Evolutionary conservation across 2,797 vertebrate genomes (phyloP).

Genomic region (Epinephelus awoara): DNA sequence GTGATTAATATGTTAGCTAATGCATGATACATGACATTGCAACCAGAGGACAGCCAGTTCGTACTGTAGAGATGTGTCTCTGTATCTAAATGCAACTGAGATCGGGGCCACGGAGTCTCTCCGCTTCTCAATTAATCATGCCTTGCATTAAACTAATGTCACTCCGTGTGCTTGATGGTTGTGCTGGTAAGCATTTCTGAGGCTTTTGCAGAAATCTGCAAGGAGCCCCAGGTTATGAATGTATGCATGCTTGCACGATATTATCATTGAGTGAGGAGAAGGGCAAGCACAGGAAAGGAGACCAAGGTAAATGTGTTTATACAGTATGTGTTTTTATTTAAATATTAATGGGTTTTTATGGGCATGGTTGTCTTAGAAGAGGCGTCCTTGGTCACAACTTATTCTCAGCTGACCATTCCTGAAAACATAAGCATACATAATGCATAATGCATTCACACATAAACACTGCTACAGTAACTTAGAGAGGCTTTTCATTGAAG

Average conservation of each 20-base stretch:
- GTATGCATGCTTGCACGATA: conserved; percentile 41
- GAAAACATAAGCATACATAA: background rate
- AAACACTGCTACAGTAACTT: background rate
- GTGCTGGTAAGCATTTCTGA: conserved; percentile 64
- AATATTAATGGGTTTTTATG: conserved; percentile 5
- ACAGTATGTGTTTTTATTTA: background rate
- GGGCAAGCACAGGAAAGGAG: conserved; percentile 2
- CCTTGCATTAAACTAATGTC: conserved; percentile 72
- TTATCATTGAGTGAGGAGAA: conserved; percentile 38
- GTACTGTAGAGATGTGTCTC: conserved; percentile 39
- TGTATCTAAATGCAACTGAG: conserved; percentile 50
- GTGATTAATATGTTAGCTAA: conserved; percentile 79
- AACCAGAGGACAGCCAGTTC: conserved; percentile 56
- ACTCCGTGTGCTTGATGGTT: conserved; percentile 52
- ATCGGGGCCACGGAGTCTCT: conserved; percentile 49
- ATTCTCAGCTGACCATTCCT: background rate
- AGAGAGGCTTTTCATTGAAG: background rate
- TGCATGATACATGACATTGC: conserved; percentile 75
- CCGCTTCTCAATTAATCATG: conserved; percentile 71
- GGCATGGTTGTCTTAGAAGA: background rate
- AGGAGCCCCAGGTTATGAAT: conserved; percentile 43
- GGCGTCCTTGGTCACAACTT: background rate
- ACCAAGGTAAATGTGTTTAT: conserved; percentile 12
- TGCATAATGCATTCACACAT: background rate
- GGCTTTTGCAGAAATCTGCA: conserved; percentile 58